phyloP scores from a whole-genome alignment of 2,888 invertebrate genomes.

The Tachina lurida region DNA sequence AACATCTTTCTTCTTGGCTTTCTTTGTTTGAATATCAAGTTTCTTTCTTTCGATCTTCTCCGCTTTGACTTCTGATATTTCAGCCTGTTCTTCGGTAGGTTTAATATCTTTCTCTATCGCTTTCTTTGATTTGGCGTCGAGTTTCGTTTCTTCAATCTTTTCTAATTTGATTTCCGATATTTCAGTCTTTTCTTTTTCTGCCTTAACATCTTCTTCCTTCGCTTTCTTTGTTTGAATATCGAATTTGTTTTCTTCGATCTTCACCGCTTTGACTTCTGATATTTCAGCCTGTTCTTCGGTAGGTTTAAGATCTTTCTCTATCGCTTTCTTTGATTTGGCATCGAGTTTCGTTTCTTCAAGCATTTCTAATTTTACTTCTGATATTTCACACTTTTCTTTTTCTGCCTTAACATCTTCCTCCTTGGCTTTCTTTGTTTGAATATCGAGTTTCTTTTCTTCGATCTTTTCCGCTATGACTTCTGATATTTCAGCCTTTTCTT shows the following conservation, averaged over 20 bases:
- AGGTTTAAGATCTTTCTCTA: slow-evolving; percentile 38
- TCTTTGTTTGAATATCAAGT: slow-evolving; percentile 10
- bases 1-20: slow-evolving; percentile 35
- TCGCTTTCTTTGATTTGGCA: not conserved
- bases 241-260: slow-evolving; percentile 32
- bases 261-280: slow-evolving; percentile 3
- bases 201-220: slow-evolving; percentile 36
- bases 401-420: not conserved
- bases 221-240: slow-evolving; percentile 7
- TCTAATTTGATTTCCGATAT: slow-evolving; percentile 54
- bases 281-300: slow-evolving; percentile 10
- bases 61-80: slow-evolving; percentile 34
- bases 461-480: slow-evolving; percentile 30
- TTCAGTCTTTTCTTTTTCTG: slow-evolving; percentile 38
- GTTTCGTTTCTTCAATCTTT: slow-evolving; percentile 71
- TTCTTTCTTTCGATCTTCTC: slow-evolving; percentile 40
- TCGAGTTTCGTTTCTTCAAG: slow-evolving; percentile 42
- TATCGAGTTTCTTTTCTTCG: slow-evolving; percentile 26
- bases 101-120: slow-evolving; percentile 28
- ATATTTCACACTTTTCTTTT: slow-evolving; percentile 16
- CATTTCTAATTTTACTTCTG: slow-evolving; percentile 29
- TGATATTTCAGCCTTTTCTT: slow-evolving; percentile 20
- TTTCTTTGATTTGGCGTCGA: not conserved
- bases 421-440: not conserved
- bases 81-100: slow-evolving; percentile 24